phyloP scores from a whole-genome alignment of 2,113 vertebrate genomes.

The Leptosomus discolor region DNA sequence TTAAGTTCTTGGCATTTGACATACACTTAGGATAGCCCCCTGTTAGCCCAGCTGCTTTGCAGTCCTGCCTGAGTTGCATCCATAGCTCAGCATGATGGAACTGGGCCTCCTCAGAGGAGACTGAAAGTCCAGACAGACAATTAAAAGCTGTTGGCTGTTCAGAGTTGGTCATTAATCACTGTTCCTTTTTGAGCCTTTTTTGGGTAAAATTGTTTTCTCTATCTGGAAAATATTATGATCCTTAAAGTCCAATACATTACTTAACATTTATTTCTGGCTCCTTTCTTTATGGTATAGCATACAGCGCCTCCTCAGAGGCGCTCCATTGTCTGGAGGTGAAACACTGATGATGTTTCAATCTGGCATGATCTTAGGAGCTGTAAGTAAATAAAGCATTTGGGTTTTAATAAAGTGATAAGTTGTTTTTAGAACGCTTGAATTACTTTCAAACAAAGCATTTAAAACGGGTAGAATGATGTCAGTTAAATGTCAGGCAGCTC shows the following conservation, averaged over 20 bases:
- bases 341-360: background rate
- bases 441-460: background rate
- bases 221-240: background rate
- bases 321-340: background rate
- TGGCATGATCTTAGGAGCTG: background rate
- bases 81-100: background rate
- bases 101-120: background rate
- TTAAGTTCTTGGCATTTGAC: background rate
- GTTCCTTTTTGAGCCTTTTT: background rate
- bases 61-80: background rate
- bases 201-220: background rate
- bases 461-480: background rate
- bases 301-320: background rate
- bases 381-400: background rate
- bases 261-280: background rate
- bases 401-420: background rate
- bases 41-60: background rate
- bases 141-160: background rate
- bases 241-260: background rate
- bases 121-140: background rate
- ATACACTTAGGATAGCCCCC: background rate
- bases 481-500: background rate
- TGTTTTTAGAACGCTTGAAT: background rate
- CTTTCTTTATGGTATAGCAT: background rate
- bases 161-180: background rate